Evolutionary conservation across 2,888 invertebrate genomes (phyloP).

Genomic region (Volucella inflata): DNA sequence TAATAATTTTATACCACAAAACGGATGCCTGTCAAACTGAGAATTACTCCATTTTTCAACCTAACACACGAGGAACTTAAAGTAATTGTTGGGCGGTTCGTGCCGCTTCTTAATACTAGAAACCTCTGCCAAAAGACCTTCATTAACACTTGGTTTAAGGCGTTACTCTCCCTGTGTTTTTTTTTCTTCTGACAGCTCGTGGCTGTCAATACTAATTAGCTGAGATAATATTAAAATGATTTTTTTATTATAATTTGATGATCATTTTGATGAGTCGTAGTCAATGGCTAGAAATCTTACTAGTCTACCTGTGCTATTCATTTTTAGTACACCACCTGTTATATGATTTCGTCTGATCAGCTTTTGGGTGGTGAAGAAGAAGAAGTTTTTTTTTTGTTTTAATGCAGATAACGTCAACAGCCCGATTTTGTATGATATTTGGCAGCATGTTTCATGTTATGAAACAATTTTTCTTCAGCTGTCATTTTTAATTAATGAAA

Average conservation of each 20-base stretch:
- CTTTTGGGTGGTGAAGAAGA: background rate
- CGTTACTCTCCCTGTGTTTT: no score
- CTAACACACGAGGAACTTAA: conserved; percentile 26
- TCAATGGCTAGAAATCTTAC: conserved; percentile 18
- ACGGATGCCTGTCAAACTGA: conserved; percentile 44
- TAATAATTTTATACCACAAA: conserved; percentile 17
- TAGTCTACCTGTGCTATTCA: background rate
- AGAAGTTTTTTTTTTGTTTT: background rate
- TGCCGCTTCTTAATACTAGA: background rate
- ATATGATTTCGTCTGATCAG: conserved; percentile 17
- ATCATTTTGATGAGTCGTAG: background rate
- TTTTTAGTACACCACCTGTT: conserved; percentile 15
- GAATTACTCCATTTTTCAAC: conserved; percentile 37
- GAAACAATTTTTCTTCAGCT: conserved; percentile 18
- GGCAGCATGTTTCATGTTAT: background rate
- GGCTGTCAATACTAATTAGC: conserved; percentile 46
- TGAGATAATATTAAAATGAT: conserved; percentile 4
- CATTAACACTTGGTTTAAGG: conserved; percentile 8
- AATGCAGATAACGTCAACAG: background rate
- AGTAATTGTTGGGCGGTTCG: conserved; percentile 1
- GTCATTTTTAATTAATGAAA: conserved; percentile 1
- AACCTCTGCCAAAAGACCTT: background rate
- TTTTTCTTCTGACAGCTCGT: conserved; percentile 36
- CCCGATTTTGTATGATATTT: background rate
- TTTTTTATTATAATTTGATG: conserved; percentile 42